Percentiles rank a stretch among this genome's conserved stretches.
These are phyloP conservation scores for Orius insidiosus DNA, from an alignment of 1,140 invertebrate genomes.

Conservation along the genomic window DNA sequence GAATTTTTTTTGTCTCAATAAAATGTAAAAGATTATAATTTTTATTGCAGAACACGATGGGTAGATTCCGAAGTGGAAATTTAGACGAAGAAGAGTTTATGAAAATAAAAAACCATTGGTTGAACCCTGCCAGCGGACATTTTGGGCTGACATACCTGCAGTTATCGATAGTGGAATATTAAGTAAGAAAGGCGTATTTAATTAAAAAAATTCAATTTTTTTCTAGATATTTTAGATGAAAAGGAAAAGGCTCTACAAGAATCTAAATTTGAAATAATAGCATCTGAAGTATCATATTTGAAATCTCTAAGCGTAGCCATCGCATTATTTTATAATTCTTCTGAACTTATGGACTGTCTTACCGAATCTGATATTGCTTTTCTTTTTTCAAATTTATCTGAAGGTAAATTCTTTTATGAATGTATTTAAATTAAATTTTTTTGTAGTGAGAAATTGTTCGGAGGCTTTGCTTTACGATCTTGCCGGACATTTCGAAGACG, in stretches of 20 bases:
- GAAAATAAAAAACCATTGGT: neutral
- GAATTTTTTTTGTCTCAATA: no score
- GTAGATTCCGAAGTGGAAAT: neutral
- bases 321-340: constrained; percentile 57
- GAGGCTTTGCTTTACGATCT: constrained; percentile 67
- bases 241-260: constrained; percentile 66
- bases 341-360: constrained; percentile 35
- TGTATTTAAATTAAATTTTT: constrained; percentile 9
- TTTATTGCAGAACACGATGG: no score
- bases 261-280: constrained; percentile 86
- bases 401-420: constrained; percentile 12
- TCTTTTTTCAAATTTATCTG: constrained; percentile 54
- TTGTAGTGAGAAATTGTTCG: constrained; percentile 52
- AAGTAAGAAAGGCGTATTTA: constrained; percentile 1
- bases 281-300: constrained; percentile 87
- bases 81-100: neutral
- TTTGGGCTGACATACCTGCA: constrained; percentile 12
- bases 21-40: no score
- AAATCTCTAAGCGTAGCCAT: constrained; percentile 79
- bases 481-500: constrained; percentile 75
- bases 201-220: neutral
- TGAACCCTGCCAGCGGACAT: neutral
- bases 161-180: constrained; percentile 12
- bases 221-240: constrained; percentile 41
- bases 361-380: constrained; percentile 49